A percentile compares a stretch with the other conserved stretches of the same genome.
phyloP scores from a whole-genome alignment of 1,140 invertebrate genomes.

The Drosophila funebris region DNA sequence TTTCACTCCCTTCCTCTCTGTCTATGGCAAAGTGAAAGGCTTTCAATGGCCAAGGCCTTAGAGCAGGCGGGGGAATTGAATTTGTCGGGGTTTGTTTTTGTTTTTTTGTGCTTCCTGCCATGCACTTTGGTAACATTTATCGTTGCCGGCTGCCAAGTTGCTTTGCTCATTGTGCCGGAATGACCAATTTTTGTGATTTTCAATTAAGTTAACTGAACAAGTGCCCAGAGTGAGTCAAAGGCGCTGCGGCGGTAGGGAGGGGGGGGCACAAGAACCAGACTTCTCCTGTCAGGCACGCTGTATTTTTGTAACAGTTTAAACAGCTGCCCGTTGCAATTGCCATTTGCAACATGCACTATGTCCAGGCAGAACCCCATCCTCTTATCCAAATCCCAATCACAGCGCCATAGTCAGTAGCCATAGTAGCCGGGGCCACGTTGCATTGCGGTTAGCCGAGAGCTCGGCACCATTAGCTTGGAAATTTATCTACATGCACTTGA shows the following conservation, averaged over 20 bases:
- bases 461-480: constrained; percentile 70
- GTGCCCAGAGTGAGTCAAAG: not conserved
- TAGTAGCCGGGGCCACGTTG: not conserved
- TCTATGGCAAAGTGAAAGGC: constrained; percentile 32
- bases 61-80: constrained; percentile 55
- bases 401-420: not conserved
- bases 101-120: constrained; percentile 34
- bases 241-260: not conserved
- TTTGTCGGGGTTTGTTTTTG: constrained; percentile 33
- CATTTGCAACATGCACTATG: constrained; percentile 3
- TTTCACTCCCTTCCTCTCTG: not conserved
- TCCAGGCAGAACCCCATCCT: not conserved
- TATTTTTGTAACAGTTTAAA: constrained; percentile 67
- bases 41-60: constrained; percentile 48
- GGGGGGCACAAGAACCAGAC: constrained; percentile 16
- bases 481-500: constrained; percentile 80
- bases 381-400: constrained; percentile 29
- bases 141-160: constrained; percentile 56
- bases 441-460: constrained; percentile 56
- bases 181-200: constrained; percentile 82
- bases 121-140: constrained; percentile 65
- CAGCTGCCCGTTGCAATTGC: constrained; percentile 63
- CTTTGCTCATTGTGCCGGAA: constrained; percentile 76
- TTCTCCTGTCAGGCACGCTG: constrained; percentile 22
- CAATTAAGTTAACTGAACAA: constrained; percentile 74